A percentile compares a stretch with the other conserved stretches of the same genome.
Evolutionary conservation across 2,888 invertebrate species (phyloP).

Genomic region (Tetragonula carbonaria): DNA sequence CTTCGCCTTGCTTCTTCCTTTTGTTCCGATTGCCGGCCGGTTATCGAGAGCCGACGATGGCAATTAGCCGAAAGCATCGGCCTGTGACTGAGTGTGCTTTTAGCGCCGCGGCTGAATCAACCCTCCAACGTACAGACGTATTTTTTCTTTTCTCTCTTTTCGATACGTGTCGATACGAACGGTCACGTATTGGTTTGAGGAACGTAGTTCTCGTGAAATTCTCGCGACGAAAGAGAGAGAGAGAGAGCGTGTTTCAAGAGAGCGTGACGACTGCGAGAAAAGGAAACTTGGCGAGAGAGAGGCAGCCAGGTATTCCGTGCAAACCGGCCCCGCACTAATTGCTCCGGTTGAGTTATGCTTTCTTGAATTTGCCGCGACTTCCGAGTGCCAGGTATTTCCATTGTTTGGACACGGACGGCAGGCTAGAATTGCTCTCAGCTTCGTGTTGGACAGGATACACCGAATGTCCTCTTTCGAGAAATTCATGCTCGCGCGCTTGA

Average conservation of each 20-base stretch:
- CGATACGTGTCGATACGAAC: conserved; percentile 16
- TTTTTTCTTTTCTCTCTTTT: conserved; percentile 26
- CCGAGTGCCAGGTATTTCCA: conserved; percentile 21
- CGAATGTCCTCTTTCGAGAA: conserved; percentile 27
- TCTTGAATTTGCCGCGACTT: conserved; percentile 55
- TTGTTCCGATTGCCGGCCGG: background rate
- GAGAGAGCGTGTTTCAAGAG: too few species aligned
- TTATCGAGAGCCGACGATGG: conserved; percentile 30
- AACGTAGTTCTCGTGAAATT: conserved; percentile 7
- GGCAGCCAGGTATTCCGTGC: conserved; percentile 23
- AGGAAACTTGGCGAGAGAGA: background rate
- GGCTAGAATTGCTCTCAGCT: conserved; percentile 23
- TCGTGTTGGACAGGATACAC: conserved; percentile 13
- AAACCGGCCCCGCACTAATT: conserved; percentile 36
- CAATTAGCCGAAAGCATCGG: conserved; percentile 61
- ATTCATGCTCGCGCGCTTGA: conserved; percentile 13
- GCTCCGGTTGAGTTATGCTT: conserved; percentile 48
- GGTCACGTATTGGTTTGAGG: conserved; percentile 14
- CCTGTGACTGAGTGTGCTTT: conserved; percentile 62
- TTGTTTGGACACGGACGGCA: conserved; percentile 43
- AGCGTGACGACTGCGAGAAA: too few species aligned
- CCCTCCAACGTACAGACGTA: conserved; percentile 55
- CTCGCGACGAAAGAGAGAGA: background rate
- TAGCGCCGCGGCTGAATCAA: conserved; percentile 32
- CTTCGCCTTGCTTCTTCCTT: too few species aligned